These are phyloP conservation scores for Epiblema foenella DNA, from an alignment of 2,888 invertebrate genomes.

Conservation along the genomic window DNA sequence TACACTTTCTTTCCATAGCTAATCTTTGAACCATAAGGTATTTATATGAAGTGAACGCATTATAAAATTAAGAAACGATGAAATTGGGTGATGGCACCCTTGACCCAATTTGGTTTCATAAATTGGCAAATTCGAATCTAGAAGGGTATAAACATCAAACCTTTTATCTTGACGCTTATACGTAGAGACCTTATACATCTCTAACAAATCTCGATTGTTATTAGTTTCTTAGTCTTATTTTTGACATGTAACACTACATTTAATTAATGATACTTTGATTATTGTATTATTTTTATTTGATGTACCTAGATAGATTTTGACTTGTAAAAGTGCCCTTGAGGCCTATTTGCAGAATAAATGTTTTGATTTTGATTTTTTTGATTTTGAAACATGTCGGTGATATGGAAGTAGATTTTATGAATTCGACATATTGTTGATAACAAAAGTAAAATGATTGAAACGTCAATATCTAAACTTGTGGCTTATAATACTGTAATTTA, in stretches of 20 bases:
- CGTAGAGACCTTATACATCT: no score
- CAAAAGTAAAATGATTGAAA: no score
- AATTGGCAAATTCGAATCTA: neutral
- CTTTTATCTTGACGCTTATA: no score
- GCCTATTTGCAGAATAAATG: no score
- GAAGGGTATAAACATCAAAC: neutral
- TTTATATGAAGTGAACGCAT: conserved; percentile 24
- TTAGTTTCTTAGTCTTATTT: no score
- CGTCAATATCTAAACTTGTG: neutral
- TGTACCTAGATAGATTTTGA: no score
- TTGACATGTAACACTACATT: no score
- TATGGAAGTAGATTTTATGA: neutral
- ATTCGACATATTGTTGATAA: neutral
- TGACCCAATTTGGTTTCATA: conserved; percentile 55
- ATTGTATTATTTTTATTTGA: no score
- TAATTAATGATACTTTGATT: no score
- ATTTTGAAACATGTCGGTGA: conserved; percentile 3
- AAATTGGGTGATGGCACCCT: conserved; percentile 71
- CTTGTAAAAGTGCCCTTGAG: no score
- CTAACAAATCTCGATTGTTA: no score
- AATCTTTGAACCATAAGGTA: conserved; percentile 44
- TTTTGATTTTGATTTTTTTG: no score
- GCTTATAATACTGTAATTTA: neutral
- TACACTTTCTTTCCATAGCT: neutral
- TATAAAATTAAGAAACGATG: conserved; percentile 56